Conservation (phyloP, 2,113 vertebrate genomes). For the Carollia perspicillata region DNA sequence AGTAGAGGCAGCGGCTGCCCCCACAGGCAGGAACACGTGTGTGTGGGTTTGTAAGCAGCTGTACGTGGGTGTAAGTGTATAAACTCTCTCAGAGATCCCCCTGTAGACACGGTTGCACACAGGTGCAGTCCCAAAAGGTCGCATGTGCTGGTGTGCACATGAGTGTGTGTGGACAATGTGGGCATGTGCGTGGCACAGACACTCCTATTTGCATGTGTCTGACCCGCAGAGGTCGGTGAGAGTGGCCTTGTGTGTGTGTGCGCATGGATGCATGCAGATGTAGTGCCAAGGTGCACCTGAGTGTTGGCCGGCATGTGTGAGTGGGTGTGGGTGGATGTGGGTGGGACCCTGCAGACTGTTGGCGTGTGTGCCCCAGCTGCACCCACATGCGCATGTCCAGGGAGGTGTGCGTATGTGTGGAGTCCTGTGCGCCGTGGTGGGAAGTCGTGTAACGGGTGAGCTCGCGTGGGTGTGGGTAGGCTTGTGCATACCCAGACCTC, state of each 20-base stretch:
- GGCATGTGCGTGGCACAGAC: background rate
- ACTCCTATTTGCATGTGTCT: background rate
- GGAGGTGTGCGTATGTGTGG: background rate
- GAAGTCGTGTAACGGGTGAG: background rate
- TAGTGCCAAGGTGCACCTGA: fast-evolving
- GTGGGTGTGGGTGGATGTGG: background rate
- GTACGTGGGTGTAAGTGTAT: background rate
- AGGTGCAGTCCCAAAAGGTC: background rate
- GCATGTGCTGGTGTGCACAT: fast-evolving
- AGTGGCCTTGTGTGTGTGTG: fast-evolving
- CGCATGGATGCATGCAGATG: fast-evolving
- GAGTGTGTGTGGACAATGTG: background rate
- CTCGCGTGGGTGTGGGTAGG: background rate
- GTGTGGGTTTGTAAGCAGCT: background rate
- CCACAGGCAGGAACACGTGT: background rate
- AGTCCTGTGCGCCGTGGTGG: background rate
- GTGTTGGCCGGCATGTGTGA: background rate
- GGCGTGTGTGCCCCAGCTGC: fast-evolving
- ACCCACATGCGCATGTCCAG: background rate
- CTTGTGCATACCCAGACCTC: background rate
- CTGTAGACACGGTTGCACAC: background rate
- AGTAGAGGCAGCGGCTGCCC: background rate
- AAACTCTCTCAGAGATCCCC: background rate
- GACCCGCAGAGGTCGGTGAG: background rate
- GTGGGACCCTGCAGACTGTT: fast-evolving